phyloP scores from a whole-genome alignment of 2,797 vertebrate genomes.

The Acestrorhynchus altus region DNA sequence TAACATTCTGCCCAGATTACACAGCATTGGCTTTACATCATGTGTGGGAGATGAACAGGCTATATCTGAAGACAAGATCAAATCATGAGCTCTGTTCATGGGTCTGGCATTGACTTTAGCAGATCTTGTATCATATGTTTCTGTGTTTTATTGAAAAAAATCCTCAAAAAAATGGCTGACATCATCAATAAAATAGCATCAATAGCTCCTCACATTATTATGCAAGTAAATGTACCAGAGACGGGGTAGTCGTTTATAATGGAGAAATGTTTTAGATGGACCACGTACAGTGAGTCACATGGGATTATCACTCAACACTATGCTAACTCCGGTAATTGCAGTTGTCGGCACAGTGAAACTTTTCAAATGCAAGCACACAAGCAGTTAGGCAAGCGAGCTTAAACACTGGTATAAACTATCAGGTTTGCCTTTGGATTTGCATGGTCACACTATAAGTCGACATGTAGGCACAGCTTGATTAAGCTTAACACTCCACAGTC shows the following conservation, averaged over 20 bases:
- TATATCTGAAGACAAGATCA: too few species aligned
- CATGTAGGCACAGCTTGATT: slow-evolving; percentile 22
- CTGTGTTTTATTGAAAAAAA: background rate
- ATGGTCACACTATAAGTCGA: slow-evolving; percentile 2
- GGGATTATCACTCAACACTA: background rate
- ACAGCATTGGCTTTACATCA: too few species aligned
- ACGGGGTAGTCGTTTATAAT: background rate
- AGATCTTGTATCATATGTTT: too few species aligned
- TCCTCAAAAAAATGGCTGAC: too few species aligned
- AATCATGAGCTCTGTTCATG: too few species aligned
- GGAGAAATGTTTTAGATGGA: background rate
- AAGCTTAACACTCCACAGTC: slow-evolving; percentile 29
- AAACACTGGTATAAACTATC: background rate
- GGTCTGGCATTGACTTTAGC: too few species aligned
- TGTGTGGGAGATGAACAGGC: too few species aligned
- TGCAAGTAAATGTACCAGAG: background rate
- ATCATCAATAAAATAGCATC: background rate
- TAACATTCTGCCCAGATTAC: too few species aligned
- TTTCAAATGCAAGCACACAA: slow-evolving; percentile 18
- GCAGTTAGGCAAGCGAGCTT: background rate
- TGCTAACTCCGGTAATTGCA: slow-evolving; percentile 13
- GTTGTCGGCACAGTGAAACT: slow-evolving; percentile 4
- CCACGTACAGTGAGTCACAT: background rate
- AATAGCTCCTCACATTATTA: background rate
- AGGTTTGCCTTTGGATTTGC: slow-evolving; percentile 6